Conservation (phyloP, 2,888 invertebrate species). For the Lepidocyrtoides sp. region DNA sequence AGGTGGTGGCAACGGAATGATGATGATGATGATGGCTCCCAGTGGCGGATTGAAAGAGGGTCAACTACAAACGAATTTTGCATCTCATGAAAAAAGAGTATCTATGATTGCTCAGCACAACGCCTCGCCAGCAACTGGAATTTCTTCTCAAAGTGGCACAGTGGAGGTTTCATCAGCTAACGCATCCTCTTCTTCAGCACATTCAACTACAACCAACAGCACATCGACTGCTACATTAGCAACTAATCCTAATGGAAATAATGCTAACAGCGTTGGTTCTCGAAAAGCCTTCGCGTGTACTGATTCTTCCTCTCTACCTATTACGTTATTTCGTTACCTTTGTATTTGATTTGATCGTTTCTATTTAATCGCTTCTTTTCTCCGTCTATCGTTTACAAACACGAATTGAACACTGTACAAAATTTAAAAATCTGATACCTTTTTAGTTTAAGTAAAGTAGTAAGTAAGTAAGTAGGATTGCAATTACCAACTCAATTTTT, state of each 20-base stretch:
- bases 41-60: constrained; percentile 61
- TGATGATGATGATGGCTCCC: constrained; percentile 76
- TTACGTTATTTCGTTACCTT: background rate
- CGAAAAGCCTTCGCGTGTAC: too few relatives aligned
- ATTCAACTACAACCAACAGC: background rate
- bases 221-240: background rate
- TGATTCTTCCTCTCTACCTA: background rate
- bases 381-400: background rate
- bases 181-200: too few relatives aligned
- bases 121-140: constrained; percentile 25
- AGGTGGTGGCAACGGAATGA: constrained; percentile 70
- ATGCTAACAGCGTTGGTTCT: background rate
- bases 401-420: constrained; percentile 28
- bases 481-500: too few relatives aligned
- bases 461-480: too few relatives aligned
- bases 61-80: constrained; percentile 65
- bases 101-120: constrained; percentile 66
- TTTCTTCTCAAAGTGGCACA: constrained; percentile 23
- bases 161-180: background rate
- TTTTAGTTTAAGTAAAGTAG: too few relatives aligned
- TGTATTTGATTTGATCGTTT: background rate
- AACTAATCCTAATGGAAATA: constrained; percentile 13
- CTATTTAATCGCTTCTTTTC: background rate
- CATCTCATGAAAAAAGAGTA: constrained; percentile 60
- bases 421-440: background rate